A percentile compares a stretch with the other conserved stretches of the same genome.
These are phyloP conservation scores for Congeria kusceri DNA, from an alignment of 2,888 invertebrate species.

Conservation along the genomic window DNA sequence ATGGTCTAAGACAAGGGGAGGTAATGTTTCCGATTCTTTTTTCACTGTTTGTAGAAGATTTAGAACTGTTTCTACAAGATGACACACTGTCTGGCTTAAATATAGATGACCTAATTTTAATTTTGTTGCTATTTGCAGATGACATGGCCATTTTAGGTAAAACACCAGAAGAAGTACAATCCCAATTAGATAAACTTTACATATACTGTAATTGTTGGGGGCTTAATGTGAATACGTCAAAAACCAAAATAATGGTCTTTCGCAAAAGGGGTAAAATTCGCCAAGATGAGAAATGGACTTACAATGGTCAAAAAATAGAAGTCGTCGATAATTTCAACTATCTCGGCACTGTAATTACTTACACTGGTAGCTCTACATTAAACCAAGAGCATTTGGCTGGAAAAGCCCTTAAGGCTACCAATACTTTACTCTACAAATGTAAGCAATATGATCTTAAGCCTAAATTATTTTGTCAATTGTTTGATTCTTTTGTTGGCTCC, in stretches of 20 bases:
- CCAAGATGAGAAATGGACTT: slow-evolving; percentile 26
- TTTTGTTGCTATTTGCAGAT: slow-evolving; percentile 43
- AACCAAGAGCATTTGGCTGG: slow-evolving; percentile 24
- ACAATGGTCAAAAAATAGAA: slow-evolving; percentile 19
- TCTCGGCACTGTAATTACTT: slow-evolving; percentile 26
- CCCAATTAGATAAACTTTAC: slow-evolving; percentile 10
- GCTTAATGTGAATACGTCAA: slow-evolving; percentile 21
- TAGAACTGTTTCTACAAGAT: slow-evolving; percentile 29
- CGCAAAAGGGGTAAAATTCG: slow-evolving; percentile 24
- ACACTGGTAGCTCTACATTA: slow-evolving; percentile 27
- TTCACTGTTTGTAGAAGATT: slow-evolving; percentile 40
- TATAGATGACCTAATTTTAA: slow-evolving; percentile 24
- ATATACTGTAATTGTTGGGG: slow-evolving; percentile 26
- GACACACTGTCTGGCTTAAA: slow-evolving; percentile 10
- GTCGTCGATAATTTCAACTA: slow-evolving; percentile 43
- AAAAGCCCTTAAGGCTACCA: slow-evolving; percentile 33
- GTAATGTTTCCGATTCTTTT: slow-evolving; percentile 31
- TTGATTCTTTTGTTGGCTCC: slow-evolving; percentile 29
- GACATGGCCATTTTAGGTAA: slow-evolving; percentile 39
- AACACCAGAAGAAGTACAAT: slow-evolving; percentile 28
- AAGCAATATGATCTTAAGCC: slow-evolving; percentile 13
- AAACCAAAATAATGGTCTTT: slow-evolving; percentile 35
- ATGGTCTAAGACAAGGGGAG: slow-evolving; percentile 42
- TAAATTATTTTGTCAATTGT: slow-evolving; percentile 23
- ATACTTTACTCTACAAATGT: slow-evolving; percentile 15